Base-by-base conservation (phyloP, 2,888 invertebrate genomes). In the Dryobota labecula region DNA sequence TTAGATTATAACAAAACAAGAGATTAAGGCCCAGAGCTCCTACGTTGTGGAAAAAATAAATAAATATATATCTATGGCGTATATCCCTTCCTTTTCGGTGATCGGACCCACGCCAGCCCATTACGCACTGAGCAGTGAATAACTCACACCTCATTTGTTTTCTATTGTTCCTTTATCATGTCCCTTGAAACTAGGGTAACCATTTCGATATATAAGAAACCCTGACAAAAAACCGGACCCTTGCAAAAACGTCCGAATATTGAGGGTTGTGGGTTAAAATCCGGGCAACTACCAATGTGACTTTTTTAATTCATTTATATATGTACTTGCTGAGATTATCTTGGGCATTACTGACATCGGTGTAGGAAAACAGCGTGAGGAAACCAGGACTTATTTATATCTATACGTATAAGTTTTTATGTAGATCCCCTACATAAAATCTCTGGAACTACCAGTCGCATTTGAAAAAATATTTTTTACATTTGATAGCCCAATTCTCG, bases 71-170 rank as follows among this genome's bases (percentile, higher is more conserved):
- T n/a, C n/a, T n/a, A n/a, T n/a, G 67, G 62, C 71, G 58, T 73
- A 70, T 72, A 83, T 80, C 69, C 77, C 63, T 73, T 68, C 73
- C 53, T 64, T 79, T 74, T 73, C 62, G 63, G 69, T 80, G 83
- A 80, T 73, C 78, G 76, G 84, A 82, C 81, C 82, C 77, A 78
- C 76, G 84, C 83, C 73, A 60, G 62, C 38, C 88, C 90, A 90
- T 91, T 88, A 88, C 87, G 82, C 78, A 80, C 83, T 82, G 87
- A 90, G 76, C 89, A 87, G 88, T 88, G 90, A 90, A 91, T 93
- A 92, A 90, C 91, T 92, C 90, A 90, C 92, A 90, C 88, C 89
- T 92, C 94, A 94, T 94, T 94, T 93, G 91, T 90, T 92, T 91
- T 89, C 91, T 90, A 94, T 94, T 93, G 92, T 94, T 91, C 90